A percentile compares a stretch with the other conserved stretches of the same genome.
Evolutionary conservation across 2,113 vertebrate species (phyloP).

Genomic region (Ciconia boyciana): DNA sequence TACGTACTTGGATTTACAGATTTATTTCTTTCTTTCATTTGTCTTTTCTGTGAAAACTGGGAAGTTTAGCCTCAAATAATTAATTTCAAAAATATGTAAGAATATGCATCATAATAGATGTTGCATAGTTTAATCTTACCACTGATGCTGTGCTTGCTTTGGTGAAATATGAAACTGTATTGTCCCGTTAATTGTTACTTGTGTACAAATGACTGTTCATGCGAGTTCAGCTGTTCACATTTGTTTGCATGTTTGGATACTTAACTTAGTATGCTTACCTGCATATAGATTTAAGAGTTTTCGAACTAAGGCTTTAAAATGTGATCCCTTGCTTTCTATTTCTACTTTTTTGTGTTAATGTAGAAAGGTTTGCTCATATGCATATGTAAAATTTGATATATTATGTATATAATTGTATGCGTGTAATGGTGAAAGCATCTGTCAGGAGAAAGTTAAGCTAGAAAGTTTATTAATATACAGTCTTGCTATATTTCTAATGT

Average conservation of each 20-base stretch:
- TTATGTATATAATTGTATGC: rapidly evolving
- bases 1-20: neutral
- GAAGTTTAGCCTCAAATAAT: neutral
- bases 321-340: neutral
- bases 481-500: neutral
- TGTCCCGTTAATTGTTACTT: neutral
- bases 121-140: neutral
- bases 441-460: neutral
- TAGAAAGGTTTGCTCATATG: neutral
- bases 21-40: neutral
- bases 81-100: neutral
- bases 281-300: neutral
- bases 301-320: neutral
- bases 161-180: neutral
- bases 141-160: neutral
- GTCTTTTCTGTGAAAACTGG: neutral
- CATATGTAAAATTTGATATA: neutral
- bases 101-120: neutral
- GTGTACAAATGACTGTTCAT: neutral
- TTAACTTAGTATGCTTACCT: neutral
- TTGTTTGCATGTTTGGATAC: neutral
- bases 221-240: neutral
- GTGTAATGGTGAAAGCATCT: neutral
- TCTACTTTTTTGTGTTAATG: neutral
- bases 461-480: neutral